Base-by-base conservation (phyloP, 2,888 invertebrate species). In the Phengaris arion region DNA sequence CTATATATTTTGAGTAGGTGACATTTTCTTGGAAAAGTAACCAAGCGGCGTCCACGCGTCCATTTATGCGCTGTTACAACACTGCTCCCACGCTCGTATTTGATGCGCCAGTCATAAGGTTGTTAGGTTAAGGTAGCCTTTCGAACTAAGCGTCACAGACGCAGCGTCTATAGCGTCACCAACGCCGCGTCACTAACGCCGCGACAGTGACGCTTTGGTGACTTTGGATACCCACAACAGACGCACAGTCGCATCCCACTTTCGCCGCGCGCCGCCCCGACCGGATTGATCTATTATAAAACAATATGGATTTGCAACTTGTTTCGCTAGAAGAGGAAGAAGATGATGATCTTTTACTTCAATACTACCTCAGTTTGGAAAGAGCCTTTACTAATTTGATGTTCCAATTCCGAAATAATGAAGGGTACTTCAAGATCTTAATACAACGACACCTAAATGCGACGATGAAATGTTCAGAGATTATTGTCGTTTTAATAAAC, bases 131-230 rank as follows among this genome's bases (percentile, higher is more conserved):
- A 2, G 1, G 12, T 72, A 74, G 22, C 15, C 54, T 22, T 70
- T 70, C 15, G 51, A 70, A 70, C 70, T 70, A 15, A 55, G 55
- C 55, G 55, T 55, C 55, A 55, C 55, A 55, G n/a, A 55, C 55
- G 55, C 55, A 55, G 51, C n/a, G 46, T 46, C 51, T 51, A 48
- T n/a, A 48, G 70, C 70, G 70, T 70, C 15, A 70, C 70, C 55
- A n/a, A 55, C 55, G 55, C 55, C 55, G 55, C 55, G 55, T 55
- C n/a, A n/a, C n/a, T 70, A 70, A 70, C 70, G 22, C 15, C 70
- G 70, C 70, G 70, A 70, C 70, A 70, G 70, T 70, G 70, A 70
- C 51, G 70, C 70, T 70, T 70, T 70, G 70, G 70, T 70, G 70
- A 70, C 48, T 70, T 70, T 70, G 70, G 70, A 70, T 51, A 51